Evolutionary conservation across 30 jellyfish, hydroid and myxozoan species (phyloP).

Genomic region (Aurelia aurita): DNA sequence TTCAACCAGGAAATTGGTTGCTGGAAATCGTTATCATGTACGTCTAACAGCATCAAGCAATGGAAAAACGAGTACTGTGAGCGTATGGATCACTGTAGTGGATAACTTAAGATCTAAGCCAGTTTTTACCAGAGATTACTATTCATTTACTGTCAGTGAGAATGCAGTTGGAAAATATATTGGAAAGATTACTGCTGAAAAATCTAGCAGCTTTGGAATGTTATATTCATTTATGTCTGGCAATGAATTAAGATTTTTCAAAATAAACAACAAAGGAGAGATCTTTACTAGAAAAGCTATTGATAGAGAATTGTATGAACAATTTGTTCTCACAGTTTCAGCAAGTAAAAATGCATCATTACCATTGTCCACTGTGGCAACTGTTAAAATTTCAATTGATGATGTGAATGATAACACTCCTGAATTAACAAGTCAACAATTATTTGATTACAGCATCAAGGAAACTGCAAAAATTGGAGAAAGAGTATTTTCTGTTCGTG

Average conservation of each 20-base stretch:
- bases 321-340: constrained; percentile 19
- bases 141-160: constrained; percentile 47
- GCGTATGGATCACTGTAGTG: not conserved
- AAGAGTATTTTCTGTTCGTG: constrained; percentile 21
- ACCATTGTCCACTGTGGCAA: constrained; percentile 34
- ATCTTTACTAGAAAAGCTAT: constrained; percentile 42
- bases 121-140: constrained; percentile 40
- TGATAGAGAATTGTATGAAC: constrained; percentile 55
- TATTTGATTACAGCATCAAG: constrained; percentile 6
- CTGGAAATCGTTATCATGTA: constrained; percentile 24
- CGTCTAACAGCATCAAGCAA: constrained; percentile 51
- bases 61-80: constrained; percentile 28
- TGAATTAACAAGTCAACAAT: constrained; percentile 1
- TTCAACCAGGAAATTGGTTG: constrained; percentile 11
- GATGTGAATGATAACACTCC: constrained; percentile 85
- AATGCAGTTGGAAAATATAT: constrained; percentile 52
- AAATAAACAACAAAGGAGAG: constrained; percentile 47
- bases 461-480: constrained; percentile 52
- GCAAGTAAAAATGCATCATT: constrained; percentile 50
- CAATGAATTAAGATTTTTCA: constrained; percentile 31
- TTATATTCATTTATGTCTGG: constrained; percentile 46
- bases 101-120: constrained; percentile 12
- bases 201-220: not conserved
- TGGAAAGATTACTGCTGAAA: constrained; percentile 22
- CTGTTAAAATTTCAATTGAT: constrained; percentile 23